phyloP scores from a whole-genome alignment of 2,113 vertebrate genomes.

The Dissostichus mawsoni region DNA sequence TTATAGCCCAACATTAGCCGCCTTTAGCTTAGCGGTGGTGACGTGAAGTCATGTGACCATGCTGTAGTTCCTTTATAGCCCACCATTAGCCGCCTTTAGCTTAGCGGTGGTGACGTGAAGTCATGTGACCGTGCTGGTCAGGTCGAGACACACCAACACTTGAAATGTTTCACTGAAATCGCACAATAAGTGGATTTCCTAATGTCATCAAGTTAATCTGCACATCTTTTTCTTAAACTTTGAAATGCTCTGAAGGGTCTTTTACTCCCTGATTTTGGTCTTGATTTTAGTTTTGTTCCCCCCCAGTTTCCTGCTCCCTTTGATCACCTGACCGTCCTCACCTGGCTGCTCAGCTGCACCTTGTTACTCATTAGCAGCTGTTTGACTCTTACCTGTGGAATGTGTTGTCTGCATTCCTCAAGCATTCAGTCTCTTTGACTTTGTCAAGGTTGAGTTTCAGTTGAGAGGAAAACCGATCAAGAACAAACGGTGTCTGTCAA shows the following conservation, averaged over 20 bases:
- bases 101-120: no score
- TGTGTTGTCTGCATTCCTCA: neutral
- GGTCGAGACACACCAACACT: neutral
- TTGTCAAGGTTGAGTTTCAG: neutral
- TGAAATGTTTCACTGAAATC: neutral
- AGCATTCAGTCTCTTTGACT: neutral
- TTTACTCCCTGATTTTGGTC: neutral
- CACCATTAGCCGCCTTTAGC: no score
- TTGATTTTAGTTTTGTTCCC: neutral
- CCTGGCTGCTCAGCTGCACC: neutral
- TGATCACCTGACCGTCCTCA: neutral
- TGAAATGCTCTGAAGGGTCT: neutral
- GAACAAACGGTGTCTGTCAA: neutral
- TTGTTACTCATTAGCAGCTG: neutral
- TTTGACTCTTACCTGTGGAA: conserved; percentile 9
- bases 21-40: no score
- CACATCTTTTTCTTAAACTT: neutral
- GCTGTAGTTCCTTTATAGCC: no score
- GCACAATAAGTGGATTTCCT: neutral
- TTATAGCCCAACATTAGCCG: no score
- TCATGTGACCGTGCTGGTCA: neutral
- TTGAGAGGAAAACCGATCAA: neutral
- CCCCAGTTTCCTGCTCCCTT: neutral
- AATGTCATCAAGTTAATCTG: neutral
- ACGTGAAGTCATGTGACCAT: no score